A percentile compares a stretch with the other conserved stretches of the same genome.
phyloP scores from a whole-genome alignment of 2,888 invertebrate genomes.

The Rapana venosa region DNA sequence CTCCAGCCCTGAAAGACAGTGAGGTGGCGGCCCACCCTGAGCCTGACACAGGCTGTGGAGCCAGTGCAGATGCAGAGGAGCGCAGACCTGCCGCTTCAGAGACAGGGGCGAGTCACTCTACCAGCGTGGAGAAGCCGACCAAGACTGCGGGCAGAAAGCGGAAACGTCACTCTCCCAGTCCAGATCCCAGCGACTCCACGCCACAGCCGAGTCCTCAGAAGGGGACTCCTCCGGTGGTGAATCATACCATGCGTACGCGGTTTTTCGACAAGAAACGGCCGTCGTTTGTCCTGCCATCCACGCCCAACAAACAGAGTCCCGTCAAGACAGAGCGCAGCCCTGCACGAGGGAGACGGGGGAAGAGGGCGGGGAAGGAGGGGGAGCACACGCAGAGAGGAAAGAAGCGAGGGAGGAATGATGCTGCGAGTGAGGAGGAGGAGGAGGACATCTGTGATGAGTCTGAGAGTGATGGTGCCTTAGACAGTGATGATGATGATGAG shows the following conservation, averaged over 20 bases:
- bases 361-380: not conserved
- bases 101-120: not conserved
- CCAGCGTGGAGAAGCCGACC: not conserved
- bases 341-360: not conserved
- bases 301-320: not conserved
- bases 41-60: not conserved
- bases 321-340: not conserved
- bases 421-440: not conserved
- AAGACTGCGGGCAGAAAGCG: not conserved
- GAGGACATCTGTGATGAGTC: not conserved
- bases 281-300: not conserved
- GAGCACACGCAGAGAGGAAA: not conserved
- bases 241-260: slow-evolving; percentile 9
- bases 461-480: not conserved
- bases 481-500: not conserved
- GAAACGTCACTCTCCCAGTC: not conserved
- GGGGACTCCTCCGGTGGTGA: not conserved
- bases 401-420: not conserved
- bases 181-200: not conserved
- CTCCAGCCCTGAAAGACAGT: not conserved
- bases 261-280: slow-evolving; percentile 20
- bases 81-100: not conserved
- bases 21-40: not conserved
- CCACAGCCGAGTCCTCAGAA: not conserved
- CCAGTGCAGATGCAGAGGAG: not conserved